Evolutionary conservation across 2,113 vertebrate species (phyloP), one percentile per base, ranked within the genome.

Genomic region (Malurus elegans): DNA sequence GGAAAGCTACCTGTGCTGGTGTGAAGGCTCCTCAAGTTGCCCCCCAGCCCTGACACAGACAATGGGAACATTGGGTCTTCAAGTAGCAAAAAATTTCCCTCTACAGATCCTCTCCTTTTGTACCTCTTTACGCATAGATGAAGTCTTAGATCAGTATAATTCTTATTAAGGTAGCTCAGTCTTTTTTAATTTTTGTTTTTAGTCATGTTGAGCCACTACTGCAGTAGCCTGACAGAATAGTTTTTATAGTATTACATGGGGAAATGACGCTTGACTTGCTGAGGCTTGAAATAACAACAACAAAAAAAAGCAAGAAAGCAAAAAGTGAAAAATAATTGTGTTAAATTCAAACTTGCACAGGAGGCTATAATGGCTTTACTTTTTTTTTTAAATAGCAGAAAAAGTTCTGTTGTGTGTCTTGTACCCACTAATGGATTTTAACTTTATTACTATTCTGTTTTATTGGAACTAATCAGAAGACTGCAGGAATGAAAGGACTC

Each of bases 361-460:
- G 29, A 64, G 64, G 42, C 48, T 86, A n/a, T 65, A 85, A 67
- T 11, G 38, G 45, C 9, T 73, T 45, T 40, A 25, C 14, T 18
- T 92, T 91, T 38, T 38, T 80, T 82, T 86, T 71, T 7, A 4
- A 93, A 91, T 69, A 92, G 38, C 85, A 86, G 57, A 71, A 71
- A 1, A 14, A 61, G 79, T 84, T 96, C 92, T 96, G 96, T 86
- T 96, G 79, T 94, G 79, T 95, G 91, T 96, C 95, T 96, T 90
- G 83, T 95, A 92, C 34, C 58, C 79, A 94, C 91, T 96, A 96
- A 97, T 97, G 94, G 90, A 95, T 96, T 97, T 96, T 95, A 97
- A 96, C 93, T 96, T 93, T 94, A 90, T 91, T 95, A 90, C 96
- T 96, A 93, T 94, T 83, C 91, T 91, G 88, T 97, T 97, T 97